Base-by-base conservation (phyloP, 2,888 invertebrate genomes). In the Callyntrura guangdongensis region DNA sequence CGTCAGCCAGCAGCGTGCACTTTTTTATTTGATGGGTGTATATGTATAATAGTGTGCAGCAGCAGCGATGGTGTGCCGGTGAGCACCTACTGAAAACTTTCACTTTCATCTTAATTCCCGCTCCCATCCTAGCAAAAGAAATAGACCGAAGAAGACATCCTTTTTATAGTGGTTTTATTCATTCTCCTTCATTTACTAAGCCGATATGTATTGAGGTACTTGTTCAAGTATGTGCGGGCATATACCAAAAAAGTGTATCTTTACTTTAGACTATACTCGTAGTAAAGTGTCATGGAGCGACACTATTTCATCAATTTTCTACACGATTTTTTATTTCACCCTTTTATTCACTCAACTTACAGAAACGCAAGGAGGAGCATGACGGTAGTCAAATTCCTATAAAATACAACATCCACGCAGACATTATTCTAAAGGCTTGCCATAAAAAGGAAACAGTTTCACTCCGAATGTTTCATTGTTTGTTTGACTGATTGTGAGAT, bases 61-160 rank as follows among this genome's bases (percentile, higher is more conserved):
- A 36, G 36, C 36, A 36, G 36, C 36, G 36, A 36, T 36, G 36
- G 36, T 36, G 36, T 36, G 36, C 36, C 36, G 36, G 36, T 36
- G 36, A 36, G 36, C 59, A 59, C 59, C 59, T n/a, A 11, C 59
- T 11, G 22, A 49, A 72, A 45, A 47, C 47, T 72, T 72, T 72
- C 72, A 45, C 72, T 72, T 72, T 72, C 72, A 72, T 72, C 72
- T 72, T 45, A 22, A 72, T 72, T 72, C 72, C 11, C 45, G 72
- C 72, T 72, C 72, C 11, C 45, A 20, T 47, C 72, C 47, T 47
- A 49, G 20, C 47, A 47, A 2, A 36, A 6, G 36, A 36, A 47
- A 20, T 72, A 72, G 72, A 72, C 72, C 36, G 36, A 36, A 72
- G 22, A 47, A 45, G 72, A 72, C 47, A 72, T 47, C 47, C 72